Conservation (phyloP, 2,113 vertebrate species). For the Pituophis catenifer region DNA sequence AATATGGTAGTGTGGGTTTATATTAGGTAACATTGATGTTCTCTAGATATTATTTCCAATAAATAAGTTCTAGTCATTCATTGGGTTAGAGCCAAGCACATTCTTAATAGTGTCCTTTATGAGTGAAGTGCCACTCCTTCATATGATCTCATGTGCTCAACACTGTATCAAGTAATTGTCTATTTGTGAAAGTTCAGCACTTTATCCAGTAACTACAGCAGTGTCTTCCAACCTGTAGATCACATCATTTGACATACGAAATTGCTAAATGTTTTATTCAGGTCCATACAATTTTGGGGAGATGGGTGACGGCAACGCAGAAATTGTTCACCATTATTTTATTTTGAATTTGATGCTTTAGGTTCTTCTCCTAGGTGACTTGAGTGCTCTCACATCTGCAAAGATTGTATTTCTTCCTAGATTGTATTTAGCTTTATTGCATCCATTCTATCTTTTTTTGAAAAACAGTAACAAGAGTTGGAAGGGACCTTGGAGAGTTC, state of each 20-base stretch:
- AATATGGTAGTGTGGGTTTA: neutral
- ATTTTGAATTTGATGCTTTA: neutral
- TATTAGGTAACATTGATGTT: neutral
- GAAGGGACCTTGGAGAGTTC: too few relatives aligned
- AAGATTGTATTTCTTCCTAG: neutral
- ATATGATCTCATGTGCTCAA: neutral
- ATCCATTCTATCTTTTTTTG: neutral
- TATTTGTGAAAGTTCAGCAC: neutral
- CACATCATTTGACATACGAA: neutral
- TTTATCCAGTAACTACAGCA: neutral
- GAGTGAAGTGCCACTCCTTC: neutral
- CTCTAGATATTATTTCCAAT: neutral
- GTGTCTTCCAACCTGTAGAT: neutral
- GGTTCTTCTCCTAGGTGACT: neutral
- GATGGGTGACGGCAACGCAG: neutral
- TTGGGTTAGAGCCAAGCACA: neutral
- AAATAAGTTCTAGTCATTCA: neutral
- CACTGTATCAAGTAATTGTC: neutral
- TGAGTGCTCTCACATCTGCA: neutral
- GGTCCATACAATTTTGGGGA: neutral
- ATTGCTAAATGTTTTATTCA: neutral
- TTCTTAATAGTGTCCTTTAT: neutral
- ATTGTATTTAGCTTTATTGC: neutral
- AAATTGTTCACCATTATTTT: neutral
- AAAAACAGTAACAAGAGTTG: too few relatives aligned